Evolutionary conservation across 53 echinoderm and acorn worm genomes (phyloP).

Genomic region (Crossaster papposus): DNA sequence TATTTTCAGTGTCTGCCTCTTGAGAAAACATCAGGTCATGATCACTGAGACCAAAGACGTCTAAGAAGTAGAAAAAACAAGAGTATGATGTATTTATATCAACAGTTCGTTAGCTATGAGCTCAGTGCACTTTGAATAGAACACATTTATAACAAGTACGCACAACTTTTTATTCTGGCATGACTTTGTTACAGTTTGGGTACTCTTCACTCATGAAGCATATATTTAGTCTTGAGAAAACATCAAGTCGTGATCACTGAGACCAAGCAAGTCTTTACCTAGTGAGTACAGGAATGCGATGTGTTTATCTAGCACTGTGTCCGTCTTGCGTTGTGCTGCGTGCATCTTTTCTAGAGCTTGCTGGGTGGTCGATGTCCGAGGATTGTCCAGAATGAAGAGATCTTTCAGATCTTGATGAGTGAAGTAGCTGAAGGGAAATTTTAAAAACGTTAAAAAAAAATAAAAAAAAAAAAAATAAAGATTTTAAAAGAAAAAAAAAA

Average conservation of each 20-base stretch:
- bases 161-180: too few species aligned
- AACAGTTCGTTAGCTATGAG: neutral
- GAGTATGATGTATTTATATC: neutral
- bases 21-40: conserved; percentile 99
- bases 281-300: conserved; percentile 90
- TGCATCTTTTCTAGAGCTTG: conserved; percentile 86
- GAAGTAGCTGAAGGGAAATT: conserved; percentile 74
- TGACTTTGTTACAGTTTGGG: too few species aligned
- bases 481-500: neutral
- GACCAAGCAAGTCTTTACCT: conserved; percentile 70
- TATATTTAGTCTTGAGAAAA: too few species aligned
- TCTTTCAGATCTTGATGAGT: conserved; percentile 85
- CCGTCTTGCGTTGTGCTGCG: conserved; percentile 78
- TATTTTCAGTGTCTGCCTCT: conserved; percentile 74
- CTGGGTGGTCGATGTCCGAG: conserved; percentile 82
- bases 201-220: too few species aligned
- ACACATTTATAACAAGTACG: too few species aligned
- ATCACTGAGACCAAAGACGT: conserved; percentile 78
- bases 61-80: neutral
- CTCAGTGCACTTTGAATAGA: too few species aligned
- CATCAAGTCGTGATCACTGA: too few species aligned
- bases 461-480: neutral
- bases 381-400: conserved; percentile 89
- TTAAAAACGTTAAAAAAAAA: neutral
- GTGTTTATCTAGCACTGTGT: conserved; percentile 78